phyloP scores from a whole-genome alignment of 2,797 vertebrate genomes.

The Percopsis omiscomaycus region DNA sequence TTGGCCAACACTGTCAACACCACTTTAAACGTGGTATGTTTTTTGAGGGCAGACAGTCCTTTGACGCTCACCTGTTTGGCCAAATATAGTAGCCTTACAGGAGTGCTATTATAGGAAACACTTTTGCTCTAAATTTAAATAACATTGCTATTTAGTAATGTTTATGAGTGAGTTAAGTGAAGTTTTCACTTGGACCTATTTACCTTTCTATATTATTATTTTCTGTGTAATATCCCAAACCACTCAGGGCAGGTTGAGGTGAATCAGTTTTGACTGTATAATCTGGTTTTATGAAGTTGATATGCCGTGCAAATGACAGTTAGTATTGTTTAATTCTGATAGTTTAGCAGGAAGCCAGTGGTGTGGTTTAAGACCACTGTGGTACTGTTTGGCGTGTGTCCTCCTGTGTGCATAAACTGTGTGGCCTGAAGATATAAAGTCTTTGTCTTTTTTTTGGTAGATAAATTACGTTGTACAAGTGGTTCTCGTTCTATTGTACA shows the following conservation, averaged over 20 bases:
- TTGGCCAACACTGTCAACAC: too few relatives aligned
- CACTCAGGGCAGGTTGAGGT: conserved; percentile 29
- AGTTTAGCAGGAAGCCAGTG: conserved; percentile 8
- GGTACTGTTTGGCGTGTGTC: conserved; percentile 29
- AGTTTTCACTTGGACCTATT: too few relatives aligned
- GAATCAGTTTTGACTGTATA: conserved; percentile 33
- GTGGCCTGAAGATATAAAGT: background rate
- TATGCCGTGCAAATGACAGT: conserved; percentile 23
- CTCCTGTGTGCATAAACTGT: conserved; percentile 1
- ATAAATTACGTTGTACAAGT: too few relatives aligned
- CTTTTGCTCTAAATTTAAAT: background rate
- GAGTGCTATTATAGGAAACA: too few relatives aligned
- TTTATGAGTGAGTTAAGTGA: too few relatives aligned
- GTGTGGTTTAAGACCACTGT: conserved; percentile 13
- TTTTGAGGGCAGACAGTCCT: too few relatives aligned
- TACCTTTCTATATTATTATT: too few relatives aligned
- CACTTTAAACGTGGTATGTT: too few relatives aligned
- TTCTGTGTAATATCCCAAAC: conserved; percentile 2
- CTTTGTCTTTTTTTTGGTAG: background rate
- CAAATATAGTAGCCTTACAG: too few relatives aligned
- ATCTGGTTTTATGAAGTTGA: conserved; percentile 45
- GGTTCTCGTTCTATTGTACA: conserved; percentile 3
- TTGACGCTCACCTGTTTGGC: too few relatives aligned
- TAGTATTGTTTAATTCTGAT: conserved; percentile 24
- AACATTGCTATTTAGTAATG: background rate